These are phyloP conservation scores for Caranx melampygus DNA, from an alignment of 2,113 vertebrate species.

Conservation along the genomic window DNA sequence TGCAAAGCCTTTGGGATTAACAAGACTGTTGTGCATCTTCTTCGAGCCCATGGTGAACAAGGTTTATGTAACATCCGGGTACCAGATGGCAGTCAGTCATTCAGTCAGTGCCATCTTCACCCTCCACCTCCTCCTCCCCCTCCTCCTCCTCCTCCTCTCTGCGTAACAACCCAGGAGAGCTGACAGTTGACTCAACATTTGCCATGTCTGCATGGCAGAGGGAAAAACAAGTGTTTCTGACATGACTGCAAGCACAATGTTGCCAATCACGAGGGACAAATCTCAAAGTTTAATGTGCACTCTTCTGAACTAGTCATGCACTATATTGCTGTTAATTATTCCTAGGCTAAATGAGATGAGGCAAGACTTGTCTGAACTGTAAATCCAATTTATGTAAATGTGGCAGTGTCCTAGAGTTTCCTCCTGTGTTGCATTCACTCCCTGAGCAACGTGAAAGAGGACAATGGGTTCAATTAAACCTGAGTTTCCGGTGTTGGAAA, in stretches of 20 bases:
- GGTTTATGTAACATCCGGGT: conserved; percentile 52
- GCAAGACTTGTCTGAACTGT: conserved; percentile 17
- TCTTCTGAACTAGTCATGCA: conserved; percentile 40
- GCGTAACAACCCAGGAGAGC: conserved; percentile 40
- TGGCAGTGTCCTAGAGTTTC: conserved; percentile 43
- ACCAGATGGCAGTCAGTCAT: conserved; percentile 74
- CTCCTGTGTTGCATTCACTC: conserved; percentile 44
- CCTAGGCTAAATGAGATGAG: conserved; percentile 28
- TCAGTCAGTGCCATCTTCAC: conserved; percentile 32
- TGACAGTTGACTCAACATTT: conserved; percentile 58
- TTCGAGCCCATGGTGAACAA: conserved; percentile 11
- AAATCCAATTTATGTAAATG: conserved; percentile 17
- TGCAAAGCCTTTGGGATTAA: conserved; percentile 46
- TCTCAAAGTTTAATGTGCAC: conserved; percentile 35
- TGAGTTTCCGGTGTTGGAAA: conserved; percentile 57
- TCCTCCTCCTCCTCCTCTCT: conserved; percentile 13
- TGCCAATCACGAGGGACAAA: conserved; percentile 6
- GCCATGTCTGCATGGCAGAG: conserved; percentile 33
- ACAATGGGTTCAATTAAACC: conserved; percentile 36
- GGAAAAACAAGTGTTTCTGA: conserved; percentile 33
- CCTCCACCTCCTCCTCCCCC: conserved; percentile 25
- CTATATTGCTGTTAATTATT: conserved; percentile 45
- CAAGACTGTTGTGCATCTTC: conserved; percentile 36
- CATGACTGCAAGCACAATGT: conserved; percentile 21
- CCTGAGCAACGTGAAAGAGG: conserved; percentile 72